Base-by-base conservation (phyloP, 2,797 vertebrate species). In the Stomatorhinus walkeri region DNA sequence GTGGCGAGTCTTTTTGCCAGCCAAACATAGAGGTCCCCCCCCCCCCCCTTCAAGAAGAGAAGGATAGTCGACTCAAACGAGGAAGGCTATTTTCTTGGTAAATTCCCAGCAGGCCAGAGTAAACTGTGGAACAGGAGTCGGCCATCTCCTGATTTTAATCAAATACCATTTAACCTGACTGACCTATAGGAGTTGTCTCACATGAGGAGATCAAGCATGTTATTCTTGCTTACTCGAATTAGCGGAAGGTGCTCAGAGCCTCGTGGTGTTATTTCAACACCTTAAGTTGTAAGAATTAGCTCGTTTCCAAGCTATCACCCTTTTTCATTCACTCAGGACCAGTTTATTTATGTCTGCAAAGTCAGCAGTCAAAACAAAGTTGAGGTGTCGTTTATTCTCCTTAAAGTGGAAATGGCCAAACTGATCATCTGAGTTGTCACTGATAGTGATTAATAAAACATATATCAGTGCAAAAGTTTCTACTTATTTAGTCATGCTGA, bases 111-210 rank as follows among this genome's bases (percentile, higher is more conserved):
- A 93, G 94, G 90, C 93, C 90, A 19, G 84, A 89, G 90, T 64
- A 91, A 93, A 93, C 89, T 88, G 89, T 91, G 91, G 93, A 94
- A 93, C 94, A 93, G 93, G 95, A 94, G 94, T 94, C 94, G 93
- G 94, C 93, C 94, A 95, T 95, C 95, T 95, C 95, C 96, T 95
- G 96, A 96, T 97, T 97, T 96, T 95, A 97, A 95, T 96, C 96
- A 96, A 96, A 96, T 95, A 95, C 94, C 93, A 95, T 96, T 97
- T 97, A 96, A 96, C 96, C 96, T 6, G 5, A 90, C 91, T 93
- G 95, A 96, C 95, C 96, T 95, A 93, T 61, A 94, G 91, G 95
- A 95, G 94, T 95, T 93, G 95, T 95, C 90, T 94, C 94, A 93
- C 93, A 93, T 93, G 93, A 92, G 91, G 91, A 93, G 93, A 95